A percentile compares a stretch with the other conserved stretches of the same genome.
Conservation (phyloP, 2,797 vertebrate species). For the Melanotaenia nigrans region DNA sequence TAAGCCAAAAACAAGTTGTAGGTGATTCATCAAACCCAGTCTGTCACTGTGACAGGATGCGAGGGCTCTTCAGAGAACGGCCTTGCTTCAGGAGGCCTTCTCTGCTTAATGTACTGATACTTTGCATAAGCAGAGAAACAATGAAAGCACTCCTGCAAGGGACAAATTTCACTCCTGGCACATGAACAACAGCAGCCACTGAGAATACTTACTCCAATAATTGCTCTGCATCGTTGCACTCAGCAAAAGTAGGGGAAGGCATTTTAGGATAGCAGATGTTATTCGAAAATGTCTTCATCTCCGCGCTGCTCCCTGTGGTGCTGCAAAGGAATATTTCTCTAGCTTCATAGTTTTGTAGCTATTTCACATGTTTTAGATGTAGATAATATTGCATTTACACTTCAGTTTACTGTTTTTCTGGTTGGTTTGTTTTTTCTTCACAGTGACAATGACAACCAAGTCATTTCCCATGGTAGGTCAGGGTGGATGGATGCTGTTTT, state of each 20-base stretch:
- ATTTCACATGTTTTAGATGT: background rate
- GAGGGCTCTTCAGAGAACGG: background rate
- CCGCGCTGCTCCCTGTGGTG: background rate
- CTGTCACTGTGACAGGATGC: background rate
- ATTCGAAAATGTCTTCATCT: background rate
- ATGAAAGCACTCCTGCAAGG: constrained; percentile 7
- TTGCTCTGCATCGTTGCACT: constrained; percentile 13
- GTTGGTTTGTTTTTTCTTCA: no score
- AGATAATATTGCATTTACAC: background rate
- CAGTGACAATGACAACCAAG: no score
- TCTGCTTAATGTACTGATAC: background rate
- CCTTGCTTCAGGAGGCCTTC: background rate
- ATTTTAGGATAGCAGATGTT: constrained; percentile 15
- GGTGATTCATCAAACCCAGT: constrained; percentile 4
- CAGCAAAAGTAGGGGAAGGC: constrained; percentile 13
- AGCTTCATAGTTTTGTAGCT: background rate
- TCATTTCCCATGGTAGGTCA: no score
- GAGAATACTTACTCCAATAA: constrained; percentile 16
- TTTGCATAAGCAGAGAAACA: background rate
- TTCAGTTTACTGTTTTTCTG: background rate
- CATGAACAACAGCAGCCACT: constrained; percentile 6
- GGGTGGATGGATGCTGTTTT: no score
- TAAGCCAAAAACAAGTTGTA: background rate
- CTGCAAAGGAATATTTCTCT: background rate
- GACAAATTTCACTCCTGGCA: constrained; percentile 8